These are phyloP conservation scores for Haemorhous mexicanus DNA, from an alignment of 2,113 vertebrate species.

Conservation along the genomic window DNA sequence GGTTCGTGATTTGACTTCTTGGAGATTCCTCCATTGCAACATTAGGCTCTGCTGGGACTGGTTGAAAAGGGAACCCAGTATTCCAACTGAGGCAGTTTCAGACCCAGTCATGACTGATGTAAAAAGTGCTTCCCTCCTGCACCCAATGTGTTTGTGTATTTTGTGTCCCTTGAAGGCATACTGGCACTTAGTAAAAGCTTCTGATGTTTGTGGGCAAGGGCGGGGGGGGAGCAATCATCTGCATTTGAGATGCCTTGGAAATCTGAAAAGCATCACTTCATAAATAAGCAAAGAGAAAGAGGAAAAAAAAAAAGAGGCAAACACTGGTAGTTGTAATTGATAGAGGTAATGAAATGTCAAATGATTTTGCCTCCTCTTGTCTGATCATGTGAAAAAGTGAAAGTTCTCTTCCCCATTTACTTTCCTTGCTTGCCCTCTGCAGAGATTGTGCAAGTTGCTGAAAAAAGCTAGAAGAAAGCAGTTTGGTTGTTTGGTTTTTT, in stretches of 20 bases:
- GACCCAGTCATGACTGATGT: neutral
- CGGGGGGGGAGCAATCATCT: neutral
- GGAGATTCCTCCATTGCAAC: neutral
- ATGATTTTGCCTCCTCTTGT: neutral
- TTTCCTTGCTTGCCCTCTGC: neutral
- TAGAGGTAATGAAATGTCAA: neutral
- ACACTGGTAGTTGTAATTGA: neutral
- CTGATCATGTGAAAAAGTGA: too few species aligned
- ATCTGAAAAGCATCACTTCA: neutral
- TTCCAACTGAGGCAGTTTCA: neutral
- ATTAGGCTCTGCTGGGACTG: neutral
- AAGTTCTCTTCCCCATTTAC: neutral
- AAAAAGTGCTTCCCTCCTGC: neutral
- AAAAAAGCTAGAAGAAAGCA: neutral
- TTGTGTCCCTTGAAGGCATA: neutral
- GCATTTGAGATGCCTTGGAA: neutral
- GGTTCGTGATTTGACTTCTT: neutral
- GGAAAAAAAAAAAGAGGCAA: neutral
- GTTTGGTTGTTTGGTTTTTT: rapidly evolving
- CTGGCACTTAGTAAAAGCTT: neutral
- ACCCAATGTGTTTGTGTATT: rapidly evolving
- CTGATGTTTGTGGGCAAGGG: neutral
- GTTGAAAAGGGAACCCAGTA: neutral
- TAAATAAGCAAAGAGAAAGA: neutral
- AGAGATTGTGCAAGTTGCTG: neutral